Percentiles rank a stretch among this genome's conserved stretches.
These are phyloP conservation scores for Drosophila parvula DNA, from an alignment of 1,140 invertebrate genomes.

Conservation along the genomic window DNA sequence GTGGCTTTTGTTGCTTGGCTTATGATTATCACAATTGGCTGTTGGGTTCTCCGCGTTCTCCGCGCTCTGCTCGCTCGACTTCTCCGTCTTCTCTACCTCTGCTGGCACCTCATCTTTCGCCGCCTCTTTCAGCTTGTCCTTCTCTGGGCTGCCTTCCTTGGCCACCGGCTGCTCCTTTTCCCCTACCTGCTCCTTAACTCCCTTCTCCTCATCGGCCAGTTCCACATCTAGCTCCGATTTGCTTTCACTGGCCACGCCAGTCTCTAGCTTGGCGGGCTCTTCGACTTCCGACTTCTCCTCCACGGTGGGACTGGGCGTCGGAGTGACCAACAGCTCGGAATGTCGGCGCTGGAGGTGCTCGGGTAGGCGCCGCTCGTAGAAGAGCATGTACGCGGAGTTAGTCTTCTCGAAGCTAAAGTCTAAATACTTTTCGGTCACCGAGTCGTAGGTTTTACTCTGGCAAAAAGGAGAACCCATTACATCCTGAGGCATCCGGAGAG, in stretches of 20 bases:
- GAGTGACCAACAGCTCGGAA: slow-evolving; percentile 69
- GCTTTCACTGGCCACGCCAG: slow-evolving; percentile 13
- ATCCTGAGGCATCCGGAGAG: background rate
- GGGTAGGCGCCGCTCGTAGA: slow-evolving; percentile 91
- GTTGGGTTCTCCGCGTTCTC: slow-evolving; percentile 59
- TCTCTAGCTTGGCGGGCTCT: slow-evolving; percentile 31
- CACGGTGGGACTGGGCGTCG: slow-evolving; percentile 67
- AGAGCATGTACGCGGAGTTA: slow-evolving; percentile 98
- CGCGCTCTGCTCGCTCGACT: background rate
- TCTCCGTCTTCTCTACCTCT: background rate
- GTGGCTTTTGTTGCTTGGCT: slow-evolving; percentile 62
- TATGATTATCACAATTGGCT: slow-evolving; percentile 82
- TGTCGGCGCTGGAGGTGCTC: slow-evolving; percentile 77
- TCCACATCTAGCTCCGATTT: slow-evolving; percentile 11
- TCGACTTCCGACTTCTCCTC: slow-evolving; percentile 60
- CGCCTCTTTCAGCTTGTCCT: background rate
- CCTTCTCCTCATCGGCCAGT: slow-evolving; percentile 1
- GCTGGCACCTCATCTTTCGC: slow-evolving; percentile 1
- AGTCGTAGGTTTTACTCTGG: slow-evolving; percentile 98
- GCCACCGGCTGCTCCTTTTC: slow-evolving; percentile 11
- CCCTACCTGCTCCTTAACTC: background rate
- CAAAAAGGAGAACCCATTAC: background rate
- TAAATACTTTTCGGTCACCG: slow-evolving; percentile 98
- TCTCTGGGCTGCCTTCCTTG: slow-evolving; percentile 1
- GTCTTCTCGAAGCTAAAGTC: slow-evolving; percentile 99